A percentile compares a stretch with the other conserved stretches of the same genome.
These are phyloP conservation scores for Dendrocopos noguchii DNA, from an alignment of 2,113 vertebrate species.

Conservation along the genomic window DNA sequence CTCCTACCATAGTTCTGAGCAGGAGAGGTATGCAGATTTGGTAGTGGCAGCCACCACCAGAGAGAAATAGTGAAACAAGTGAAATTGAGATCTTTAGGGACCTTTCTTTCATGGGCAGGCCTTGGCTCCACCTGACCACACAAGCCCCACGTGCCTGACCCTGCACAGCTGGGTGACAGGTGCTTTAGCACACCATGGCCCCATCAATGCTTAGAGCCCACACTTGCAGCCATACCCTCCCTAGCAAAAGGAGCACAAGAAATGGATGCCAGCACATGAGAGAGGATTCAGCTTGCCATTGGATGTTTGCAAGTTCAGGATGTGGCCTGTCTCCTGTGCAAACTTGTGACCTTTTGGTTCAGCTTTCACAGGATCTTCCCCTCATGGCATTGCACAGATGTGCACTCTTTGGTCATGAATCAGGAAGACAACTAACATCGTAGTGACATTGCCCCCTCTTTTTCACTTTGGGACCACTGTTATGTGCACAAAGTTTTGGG, in stretches of 20 bases:
- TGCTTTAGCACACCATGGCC: rapidly evolving
- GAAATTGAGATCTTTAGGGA: neutral
- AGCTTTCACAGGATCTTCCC: neutral
- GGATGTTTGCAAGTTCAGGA: neutral
- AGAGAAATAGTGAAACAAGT: neutral
- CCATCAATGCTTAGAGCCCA: neutral
- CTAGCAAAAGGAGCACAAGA: rapidly evolving
- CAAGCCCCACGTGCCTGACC: rapidly evolving
- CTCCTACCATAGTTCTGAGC: neutral
- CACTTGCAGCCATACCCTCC: neutral
- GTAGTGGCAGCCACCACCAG: neutral
- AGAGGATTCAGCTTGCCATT: neutral
- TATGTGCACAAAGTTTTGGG: neutral
- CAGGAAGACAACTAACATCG: neutral
- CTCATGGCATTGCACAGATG: neutral
- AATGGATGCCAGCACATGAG: neutral
- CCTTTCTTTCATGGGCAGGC: neutral
- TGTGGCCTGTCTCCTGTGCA: neutral
- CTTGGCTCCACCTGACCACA: neutral
- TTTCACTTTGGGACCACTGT: neutral
- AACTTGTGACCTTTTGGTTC: neutral
- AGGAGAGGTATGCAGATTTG: neutral
- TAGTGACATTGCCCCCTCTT: neutral
- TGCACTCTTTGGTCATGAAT: neutral
- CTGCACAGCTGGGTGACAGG: neutral